phyloP scores from a whole-genome alignment of 2,113 vertebrate genomes.

The Helogale parvula region DNA sequence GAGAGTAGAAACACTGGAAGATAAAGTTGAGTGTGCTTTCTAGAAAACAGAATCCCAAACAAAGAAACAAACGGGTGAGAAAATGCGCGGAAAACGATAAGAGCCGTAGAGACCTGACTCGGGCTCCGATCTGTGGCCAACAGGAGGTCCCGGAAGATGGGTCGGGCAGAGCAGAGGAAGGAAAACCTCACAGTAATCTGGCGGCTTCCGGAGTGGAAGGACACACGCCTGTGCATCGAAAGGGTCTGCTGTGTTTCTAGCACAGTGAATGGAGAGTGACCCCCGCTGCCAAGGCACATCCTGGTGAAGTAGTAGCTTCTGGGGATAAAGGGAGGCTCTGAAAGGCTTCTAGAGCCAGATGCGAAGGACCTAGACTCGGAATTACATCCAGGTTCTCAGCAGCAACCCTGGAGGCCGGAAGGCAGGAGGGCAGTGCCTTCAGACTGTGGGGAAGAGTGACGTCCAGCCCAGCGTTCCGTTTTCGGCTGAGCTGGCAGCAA shows the following conservation, averaged over 20 bases:
- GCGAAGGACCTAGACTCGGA: not conserved
- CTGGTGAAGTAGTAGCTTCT: not conserved
- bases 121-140: not conserved
- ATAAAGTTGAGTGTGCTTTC: not conserved
- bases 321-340: not conserved
- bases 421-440: not conserved
- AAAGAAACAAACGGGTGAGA: not conserved
- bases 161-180: not conserved
- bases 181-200: not conserved
- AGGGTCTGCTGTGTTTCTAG: not conserved
- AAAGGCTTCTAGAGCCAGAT: not conserved
- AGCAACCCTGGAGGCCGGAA: not conserved
- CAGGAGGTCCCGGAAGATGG: not conserved
- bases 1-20: conserved; percentile 16
- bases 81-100: not conserved
- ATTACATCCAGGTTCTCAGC: not conserved
- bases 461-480: not conserved
- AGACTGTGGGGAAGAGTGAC: not conserved
- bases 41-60: not conserved
- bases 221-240: not conserved
- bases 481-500: not conserved
- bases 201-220: not conserved
- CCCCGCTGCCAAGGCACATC: not conserved
- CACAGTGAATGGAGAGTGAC: not conserved
- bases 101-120: not conserved